Percentiles rank a stretch among this genome's conserved stretches.
Conservation (phyloP, 2,888 invertebrate species). For the Vesta saturnalis region DNA sequence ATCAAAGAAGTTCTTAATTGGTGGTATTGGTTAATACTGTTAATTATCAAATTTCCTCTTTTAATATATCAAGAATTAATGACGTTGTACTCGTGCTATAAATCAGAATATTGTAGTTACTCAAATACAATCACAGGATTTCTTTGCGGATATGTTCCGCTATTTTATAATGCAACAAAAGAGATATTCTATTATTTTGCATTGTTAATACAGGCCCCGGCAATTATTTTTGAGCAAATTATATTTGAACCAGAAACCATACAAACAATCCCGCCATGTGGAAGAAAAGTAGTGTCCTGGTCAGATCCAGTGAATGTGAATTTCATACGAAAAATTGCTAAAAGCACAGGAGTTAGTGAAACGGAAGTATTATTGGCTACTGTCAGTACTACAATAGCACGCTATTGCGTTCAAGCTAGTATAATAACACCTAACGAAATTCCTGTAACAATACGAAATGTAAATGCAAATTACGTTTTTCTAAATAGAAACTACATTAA, state of each 20-base stretch:
- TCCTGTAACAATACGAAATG: conserved; percentile 69
- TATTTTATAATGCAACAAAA: conserved; percentile 59
- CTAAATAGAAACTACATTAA: conserved; percentile 63
- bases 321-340: conserved; percentile 67
- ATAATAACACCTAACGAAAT: conserved; percentile 65
- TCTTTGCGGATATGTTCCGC: conserved; percentile 61
- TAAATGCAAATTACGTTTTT: conserved; percentile 66
- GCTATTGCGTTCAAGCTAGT: conserved; percentile 69
- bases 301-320: conserved; percentile 71
- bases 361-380: conserved; percentile 73
- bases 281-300: conserved; percentile 79
- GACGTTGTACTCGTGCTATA: conserved; percentile 59
- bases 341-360: conserved; percentile 69
- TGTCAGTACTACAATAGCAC: conserved; percentile 70
- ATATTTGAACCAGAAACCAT: conserved; percentile 66
- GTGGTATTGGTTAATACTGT: conserved; percentile 52
- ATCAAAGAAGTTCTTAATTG: conserved; percentile 53
- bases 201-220: conserved; percentile 64
- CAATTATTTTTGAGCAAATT: conserved; percentile 68
- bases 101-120: conserved; percentile 56
- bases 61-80: conserved; percentile 60
- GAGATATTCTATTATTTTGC: conserved; percentile 61
- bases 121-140: conserved; percentile 57
- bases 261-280: conserved; percentile 74
- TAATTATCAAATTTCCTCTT: conserved; percentile 57